Evolutionary conservation across 2,113 vertebrate genomes (phyloP).

Genomic region (Azemiops feae): DNA sequence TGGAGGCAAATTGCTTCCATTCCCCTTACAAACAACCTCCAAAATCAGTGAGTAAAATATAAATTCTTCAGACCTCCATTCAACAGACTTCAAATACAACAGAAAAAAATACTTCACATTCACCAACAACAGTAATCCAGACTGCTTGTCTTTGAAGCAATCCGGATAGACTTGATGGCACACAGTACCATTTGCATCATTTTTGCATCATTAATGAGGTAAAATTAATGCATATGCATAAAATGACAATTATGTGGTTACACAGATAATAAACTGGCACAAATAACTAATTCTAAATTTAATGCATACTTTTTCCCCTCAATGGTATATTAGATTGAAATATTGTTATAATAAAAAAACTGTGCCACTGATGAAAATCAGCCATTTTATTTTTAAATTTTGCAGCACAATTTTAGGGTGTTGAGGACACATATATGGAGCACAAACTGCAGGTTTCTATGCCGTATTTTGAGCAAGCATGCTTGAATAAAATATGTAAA

Average conservation of each 20-base stretch:
- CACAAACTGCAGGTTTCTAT: not conserved
- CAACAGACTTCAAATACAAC: not conserved
- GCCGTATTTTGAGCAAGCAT: not conserved
- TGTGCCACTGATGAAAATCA: not conserved
- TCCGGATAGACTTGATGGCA: not conserved
- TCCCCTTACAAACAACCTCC: not conserved
- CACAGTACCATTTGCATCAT: not conserved
- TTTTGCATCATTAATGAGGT: not conserved
- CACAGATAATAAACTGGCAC: not conserved
- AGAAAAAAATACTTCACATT: not conserved
- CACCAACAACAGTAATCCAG: not conserved
- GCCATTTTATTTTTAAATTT: not conserved
- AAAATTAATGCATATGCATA: not conserved
- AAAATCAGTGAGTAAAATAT: not conserved
- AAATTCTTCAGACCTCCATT: not conserved
- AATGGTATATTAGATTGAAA: not conserved
- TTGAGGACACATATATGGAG: not conserved
- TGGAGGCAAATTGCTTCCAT: not conserved
- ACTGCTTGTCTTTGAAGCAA: not conserved
- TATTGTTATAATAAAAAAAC: not conserved
- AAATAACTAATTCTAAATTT: not conserved
- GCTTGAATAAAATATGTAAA: not conserved
- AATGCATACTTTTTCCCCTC: not conserved
- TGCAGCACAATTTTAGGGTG: not conserved
- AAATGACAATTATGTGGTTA: not conserved